A percentile compares a stretch with the other conserved stretches of the same genome.
phyloP scores from a whole-genome alignment of 2,113 vertebrate species.

The Pitta sordida region DNA sequence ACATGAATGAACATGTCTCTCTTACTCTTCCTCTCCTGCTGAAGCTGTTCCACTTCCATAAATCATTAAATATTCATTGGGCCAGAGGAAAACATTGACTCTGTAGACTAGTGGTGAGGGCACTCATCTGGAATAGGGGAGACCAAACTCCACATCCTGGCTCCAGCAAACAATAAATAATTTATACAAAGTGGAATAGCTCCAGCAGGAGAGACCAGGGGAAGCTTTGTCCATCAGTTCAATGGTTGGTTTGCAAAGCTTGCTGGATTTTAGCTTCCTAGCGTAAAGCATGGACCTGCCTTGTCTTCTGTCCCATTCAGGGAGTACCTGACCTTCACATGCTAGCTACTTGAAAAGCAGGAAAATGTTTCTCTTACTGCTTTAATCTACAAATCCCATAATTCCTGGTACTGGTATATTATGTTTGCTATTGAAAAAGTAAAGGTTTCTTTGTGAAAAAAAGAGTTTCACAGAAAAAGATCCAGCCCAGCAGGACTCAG shows the following conservation, averaged over 20 bases:
- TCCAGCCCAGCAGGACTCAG: background rate
- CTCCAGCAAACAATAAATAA: constrained; percentile 39
- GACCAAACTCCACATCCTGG: background rate
- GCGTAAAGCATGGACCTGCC: background rate
- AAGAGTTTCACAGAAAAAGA: background rate
- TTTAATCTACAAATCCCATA: background rate
- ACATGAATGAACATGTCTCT: background rate
- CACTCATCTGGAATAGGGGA: constrained; percentile 40
- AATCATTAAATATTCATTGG: constrained; percentile 48
- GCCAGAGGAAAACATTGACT: constrained; percentile 32
- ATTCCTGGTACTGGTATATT: background rate
- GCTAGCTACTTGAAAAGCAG: background rate
- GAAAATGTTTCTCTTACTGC: background rate
- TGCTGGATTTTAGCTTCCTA: background rate
- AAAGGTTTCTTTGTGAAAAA: background rate
- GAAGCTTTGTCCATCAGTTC: background rate
- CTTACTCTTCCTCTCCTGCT: constrained; percentile 18
- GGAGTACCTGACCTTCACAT: background rate
- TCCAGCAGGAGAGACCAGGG: background rate
- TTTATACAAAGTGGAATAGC: constrained; percentile 12
- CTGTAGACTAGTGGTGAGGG: background rate
- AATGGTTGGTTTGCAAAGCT: background rate
- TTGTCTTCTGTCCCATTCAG: background rate
- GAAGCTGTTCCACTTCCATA: constrained; percentile 48
- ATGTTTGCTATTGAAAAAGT: background rate